A percentile compares a stretch with the other conserved stretches of the same genome.
Conservation (phyloP, 1,140 invertebrate species). For the Palaemon carinicauda region DNA sequence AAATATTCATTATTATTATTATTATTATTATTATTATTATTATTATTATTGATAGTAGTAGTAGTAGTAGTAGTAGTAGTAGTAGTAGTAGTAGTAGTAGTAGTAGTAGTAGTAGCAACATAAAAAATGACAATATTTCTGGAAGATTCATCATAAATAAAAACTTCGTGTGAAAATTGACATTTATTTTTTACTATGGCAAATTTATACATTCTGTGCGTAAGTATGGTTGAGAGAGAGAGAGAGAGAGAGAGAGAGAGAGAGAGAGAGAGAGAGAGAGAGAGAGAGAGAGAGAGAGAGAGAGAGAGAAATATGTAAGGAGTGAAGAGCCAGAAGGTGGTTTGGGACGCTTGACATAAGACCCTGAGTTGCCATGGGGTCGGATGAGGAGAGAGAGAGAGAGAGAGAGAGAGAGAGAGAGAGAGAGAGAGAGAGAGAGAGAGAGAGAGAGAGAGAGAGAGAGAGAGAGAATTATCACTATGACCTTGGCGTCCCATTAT, state of each 20-base stretch:
- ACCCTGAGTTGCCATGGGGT: neutral
- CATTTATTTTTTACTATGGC: too few relatives aligned
- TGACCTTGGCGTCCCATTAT: neutral
- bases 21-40: too few relatives aligned
- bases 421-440: constrained; percentile 18
- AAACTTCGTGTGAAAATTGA: too few relatives aligned
- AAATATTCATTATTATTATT: too few relatives aligned
- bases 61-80: too few relatives aligned
- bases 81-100: too few relatives aligned
- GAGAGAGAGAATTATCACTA: neutral
- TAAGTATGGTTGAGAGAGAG: too few relatives aligned
- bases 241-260: constrained; percentile 5
- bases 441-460: constrained; percentile 15
- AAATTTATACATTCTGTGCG: too few relatives aligned
- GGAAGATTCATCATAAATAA: too few relatives aligned
- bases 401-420: constrained; percentile 14
- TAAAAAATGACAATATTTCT: too few relatives aligned
- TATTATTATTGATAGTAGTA: too few relatives aligned
- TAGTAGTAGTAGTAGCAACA: too few relatives aligned
- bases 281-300: constrained; percentile 4
- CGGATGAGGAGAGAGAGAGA: neutral
- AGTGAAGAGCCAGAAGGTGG: neutral
- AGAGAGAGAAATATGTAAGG: constrained; percentile 3
- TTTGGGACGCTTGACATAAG: neutral
- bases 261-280: constrained; percentile 9